Percentiles rank a stretch among this genome's conserved stretches.
phyloP scores from a whole-genome alignment of 1,140 invertebrate species.

The Heliothis virescens region DNA sequence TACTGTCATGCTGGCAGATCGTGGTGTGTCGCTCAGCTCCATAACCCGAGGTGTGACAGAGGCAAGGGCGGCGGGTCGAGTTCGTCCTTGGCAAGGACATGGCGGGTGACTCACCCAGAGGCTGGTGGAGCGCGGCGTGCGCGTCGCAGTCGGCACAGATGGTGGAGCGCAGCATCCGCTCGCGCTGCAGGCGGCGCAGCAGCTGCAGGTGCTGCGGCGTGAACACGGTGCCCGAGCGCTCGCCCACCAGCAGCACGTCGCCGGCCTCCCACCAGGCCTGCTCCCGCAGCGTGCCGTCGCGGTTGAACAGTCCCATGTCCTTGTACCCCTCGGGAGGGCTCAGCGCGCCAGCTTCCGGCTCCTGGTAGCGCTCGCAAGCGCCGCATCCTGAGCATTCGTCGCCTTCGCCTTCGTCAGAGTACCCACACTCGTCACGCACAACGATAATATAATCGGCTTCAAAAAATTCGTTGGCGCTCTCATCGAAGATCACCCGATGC shows the following conservation, averaged over 20 bases:
- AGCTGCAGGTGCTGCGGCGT: slow-evolving; percentile 88
- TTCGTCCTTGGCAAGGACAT: slow-evolving; percentile 87
- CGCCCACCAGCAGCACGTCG: slow-evolving; percentile 85
- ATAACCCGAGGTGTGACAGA: slow-evolving; percentile 55
- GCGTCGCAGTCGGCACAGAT: slow-evolving; percentile 88
- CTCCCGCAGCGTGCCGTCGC: slow-evolving; percentile 83
- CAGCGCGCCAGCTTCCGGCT: slow-evolving; percentile 92
- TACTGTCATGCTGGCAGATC: slow-evolving; percentile 40
- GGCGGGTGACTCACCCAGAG: slow-evolving; percentile 89
- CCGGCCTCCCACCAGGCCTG: slow-evolving; percentile 86
- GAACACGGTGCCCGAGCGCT: slow-evolving; percentile 87
- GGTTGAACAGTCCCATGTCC: slow-evolving; percentile 88
- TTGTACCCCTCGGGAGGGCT: slow-evolving; percentile 95
- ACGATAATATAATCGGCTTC: slow-evolving; percentile 95
- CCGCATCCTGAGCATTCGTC: slow-evolving; percentile 92
- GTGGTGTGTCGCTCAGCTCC: slow-evolving; percentile 47
- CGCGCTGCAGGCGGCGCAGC: slow-evolving; percentile 86
- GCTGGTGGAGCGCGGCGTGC: slow-evolving; percentile 92
- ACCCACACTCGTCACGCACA: slow-evolving; percentile 93
- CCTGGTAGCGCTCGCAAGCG: slow-evolving; percentile 85
- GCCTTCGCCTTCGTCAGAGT: slow-evolving; percentile 90
- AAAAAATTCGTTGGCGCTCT: slow-evolving; percentile 94
- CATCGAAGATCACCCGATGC: slow-evolving; percentile 94
- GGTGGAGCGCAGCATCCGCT: slow-evolving; percentile 89
- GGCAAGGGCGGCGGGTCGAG: slow-evolving; percentile 88